phyloP scores from a whole-genome alignment of 2,888 invertebrate genomes.

The Melipona bicolor region DNA sequence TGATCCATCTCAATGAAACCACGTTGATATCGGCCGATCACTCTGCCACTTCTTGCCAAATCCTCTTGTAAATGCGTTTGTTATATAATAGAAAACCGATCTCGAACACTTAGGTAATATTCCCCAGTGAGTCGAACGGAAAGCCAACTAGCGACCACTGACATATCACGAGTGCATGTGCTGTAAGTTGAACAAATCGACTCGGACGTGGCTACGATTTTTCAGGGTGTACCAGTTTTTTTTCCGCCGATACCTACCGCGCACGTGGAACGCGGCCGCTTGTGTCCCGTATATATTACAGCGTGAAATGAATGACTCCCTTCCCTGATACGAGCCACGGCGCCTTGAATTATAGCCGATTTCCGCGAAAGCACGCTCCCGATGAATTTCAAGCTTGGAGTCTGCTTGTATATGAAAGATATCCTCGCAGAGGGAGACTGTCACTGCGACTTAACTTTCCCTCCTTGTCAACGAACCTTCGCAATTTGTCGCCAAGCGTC shows the following conservation, averaged over 20 bases:
- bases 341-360: slow-evolving; percentile 28
- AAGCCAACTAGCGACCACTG: neutral
- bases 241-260: slow-evolving; percentile 41
- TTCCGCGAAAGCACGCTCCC: slow-evolving; percentile 2
- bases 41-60: neutral
- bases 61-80: neutral
- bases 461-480: too few species aligned
- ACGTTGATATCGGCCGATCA: neutral
- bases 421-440: neutral
- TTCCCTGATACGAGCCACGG: slow-evolving; percentile 10
- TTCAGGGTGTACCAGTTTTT: slow-evolving; percentile 51
- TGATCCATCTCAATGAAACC: neutral
- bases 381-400: slow-evolving; percentile 10
- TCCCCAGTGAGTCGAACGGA: neutral
- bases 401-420: rapidly evolving
- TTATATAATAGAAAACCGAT: neutral
- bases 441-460: neutral
- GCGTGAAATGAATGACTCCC: slow-evolving; percentile 45
- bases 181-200: slow-evolving; percentile 52
- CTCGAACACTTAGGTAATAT: slow-evolving; percentile 1
- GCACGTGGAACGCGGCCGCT: slow-evolving; percentile 31
- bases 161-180: slow-evolving; percentile 16
- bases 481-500: too few species aligned
- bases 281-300: slow-evolving; percentile 54
- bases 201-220: slow-evolving; percentile 32